Conservation (phyloP, 2,888 invertebrate species). For the Scaptomyza tumidula region DNA sequence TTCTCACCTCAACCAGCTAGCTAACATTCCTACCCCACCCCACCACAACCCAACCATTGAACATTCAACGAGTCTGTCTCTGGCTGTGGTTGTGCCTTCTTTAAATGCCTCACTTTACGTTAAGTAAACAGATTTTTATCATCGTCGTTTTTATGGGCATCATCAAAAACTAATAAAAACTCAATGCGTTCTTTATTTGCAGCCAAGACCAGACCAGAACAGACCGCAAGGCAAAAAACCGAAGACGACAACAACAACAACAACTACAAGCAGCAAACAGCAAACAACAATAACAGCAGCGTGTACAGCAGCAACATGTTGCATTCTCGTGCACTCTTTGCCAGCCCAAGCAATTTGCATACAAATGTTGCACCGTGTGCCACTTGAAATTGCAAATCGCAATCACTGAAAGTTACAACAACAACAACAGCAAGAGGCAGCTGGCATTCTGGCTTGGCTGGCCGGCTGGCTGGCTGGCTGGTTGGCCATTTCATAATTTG, state of each 20-base stretch:
- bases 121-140: slow-evolving; percentile 79
- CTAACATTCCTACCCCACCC: not conserved
- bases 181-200: slow-evolving; percentile 81
- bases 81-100: slow-evolving; percentile 19
- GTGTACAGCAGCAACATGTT: slow-evolving; percentile 67
- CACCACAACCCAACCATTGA: not conserved
- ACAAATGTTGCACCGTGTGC: slow-evolving; percentile 77
- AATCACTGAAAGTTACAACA: slow-evolving; percentile 50
- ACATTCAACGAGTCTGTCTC: slow-evolving; percentile 28
- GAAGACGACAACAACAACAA: slow-evolving; percentile 4
- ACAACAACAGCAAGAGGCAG: slow-evolving; percentile 12
- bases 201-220: slow-evolving; percentile 40
- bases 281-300: slow-evolving; percentile 18
- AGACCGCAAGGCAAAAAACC: slow-evolving; percentile 42
- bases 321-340: slow-evolving; percentile 69
- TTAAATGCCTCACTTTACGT: slow-evolving; percentile 77
- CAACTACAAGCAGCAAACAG: slow-evolving; percentile 17
- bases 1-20: not conserved
- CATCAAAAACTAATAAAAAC: slow-evolving; percentile 80
- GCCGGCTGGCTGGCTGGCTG: slow-evolving; percentile 29
- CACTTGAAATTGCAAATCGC: slow-evolving; percentile 67
- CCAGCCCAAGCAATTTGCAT: slow-evolving; percentile 67
- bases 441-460: slow-evolving; percentile 40
- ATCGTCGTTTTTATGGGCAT: slow-evolving; percentile 79
- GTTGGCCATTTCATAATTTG: slow-evolving; percentile 72